These are phyloP conservation scores for Pinctada fucata DNA, from an alignment of 2,888 invertebrate genomes.

Conservation along the genomic window DNA sequence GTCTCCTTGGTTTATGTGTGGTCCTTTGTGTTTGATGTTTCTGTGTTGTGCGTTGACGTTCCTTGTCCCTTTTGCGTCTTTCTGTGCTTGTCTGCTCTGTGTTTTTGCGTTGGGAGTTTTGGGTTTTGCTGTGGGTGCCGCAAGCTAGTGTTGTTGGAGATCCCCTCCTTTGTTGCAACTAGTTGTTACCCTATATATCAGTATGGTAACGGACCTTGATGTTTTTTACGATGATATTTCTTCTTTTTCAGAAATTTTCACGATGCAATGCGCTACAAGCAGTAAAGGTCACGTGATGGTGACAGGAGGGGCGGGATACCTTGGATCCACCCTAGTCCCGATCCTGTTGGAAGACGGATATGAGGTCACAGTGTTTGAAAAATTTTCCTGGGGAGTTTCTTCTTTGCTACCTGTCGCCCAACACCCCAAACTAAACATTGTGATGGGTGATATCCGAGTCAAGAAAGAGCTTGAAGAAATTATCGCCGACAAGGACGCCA, in stretches of 20 bases:
- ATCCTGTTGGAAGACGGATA: constrained; percentile 72
- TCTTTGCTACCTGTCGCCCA: constrained; percentile 66
- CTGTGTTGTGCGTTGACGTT: no score
- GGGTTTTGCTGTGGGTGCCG: no score
- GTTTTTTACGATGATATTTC: no score
- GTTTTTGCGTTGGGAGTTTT: no score
- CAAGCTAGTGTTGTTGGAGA: no score
- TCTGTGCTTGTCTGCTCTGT: no score
- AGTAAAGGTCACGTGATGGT: constrained; percentile 48
- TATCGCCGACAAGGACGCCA: constrained; percentile 62
- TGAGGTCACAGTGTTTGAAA: constrained; percentile 75
- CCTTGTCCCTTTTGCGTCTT: no score
- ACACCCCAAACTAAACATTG: constrained; percentile 57
- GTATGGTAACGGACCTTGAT: no score
- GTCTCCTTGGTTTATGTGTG: no score
- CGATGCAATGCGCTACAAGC: neutral
- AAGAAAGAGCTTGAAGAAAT: constrained; percentile 57
- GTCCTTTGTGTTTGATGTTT: no score
- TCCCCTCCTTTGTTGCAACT: no score
- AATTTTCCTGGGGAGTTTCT: constrained; percentile 72
- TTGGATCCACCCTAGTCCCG: constrained; percentile 75
- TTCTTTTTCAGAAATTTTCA: neutral
- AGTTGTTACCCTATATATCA: no score
- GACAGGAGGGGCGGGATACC: constrained; percentile 76
- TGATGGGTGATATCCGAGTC: constrained; percentile 71